phyloP scores from a whole-genome alignment of 2,888 invertebrate genomes.

The Drosophila trichaetosa region DNA sequence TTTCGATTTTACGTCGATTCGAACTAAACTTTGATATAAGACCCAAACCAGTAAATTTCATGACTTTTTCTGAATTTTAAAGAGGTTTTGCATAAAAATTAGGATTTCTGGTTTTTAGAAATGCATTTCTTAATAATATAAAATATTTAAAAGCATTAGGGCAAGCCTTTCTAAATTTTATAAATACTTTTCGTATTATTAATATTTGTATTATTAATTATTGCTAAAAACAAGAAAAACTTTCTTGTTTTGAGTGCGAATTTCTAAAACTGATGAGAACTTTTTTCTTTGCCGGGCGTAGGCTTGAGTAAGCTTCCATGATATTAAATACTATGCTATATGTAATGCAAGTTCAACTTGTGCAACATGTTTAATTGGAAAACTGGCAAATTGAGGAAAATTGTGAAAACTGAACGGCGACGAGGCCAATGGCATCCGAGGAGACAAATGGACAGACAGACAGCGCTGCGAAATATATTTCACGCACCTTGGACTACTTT shows the following conservation, averaged over 20 bases:
- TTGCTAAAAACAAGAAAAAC: too few species aligned
- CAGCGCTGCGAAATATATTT: conserved; percentile 66
- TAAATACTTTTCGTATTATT: too few species aligned
- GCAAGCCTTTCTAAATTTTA: too few species aligned
- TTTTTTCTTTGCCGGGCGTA: not conserved
- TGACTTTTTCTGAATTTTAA: not conserved
- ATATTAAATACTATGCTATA: conserved; percentile 7
- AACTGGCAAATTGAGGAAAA: conserved; percentile 46
- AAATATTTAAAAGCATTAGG: too few species aligned
- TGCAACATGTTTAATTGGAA: conserved; percentile 23
- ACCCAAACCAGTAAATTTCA: too few species aligned
- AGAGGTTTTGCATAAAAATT: not conserved
- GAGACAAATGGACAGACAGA: conserved; percentile 26
- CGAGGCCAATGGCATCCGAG: conserved; percentile 53
- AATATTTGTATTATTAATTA: too few species aligned
- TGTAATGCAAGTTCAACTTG: conserved; percentile 38
- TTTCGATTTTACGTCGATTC: not conserved
- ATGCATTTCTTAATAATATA: too few species aligned
- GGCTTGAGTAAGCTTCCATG: not conserved
- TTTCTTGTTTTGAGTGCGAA: too few species aligned
- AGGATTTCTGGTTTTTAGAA: too few species aligned
- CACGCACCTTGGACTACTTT: conserved; percentile 79
- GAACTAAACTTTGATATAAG: not conserved
- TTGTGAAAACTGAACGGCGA: conserved; percentile 46
- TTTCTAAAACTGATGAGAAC: too few species aligned